These are phyloP conservation scores for Eupelmus urozonus DNA, from an alignment of 2,888 invertebrate species.

Conservation along the genomic window DNA sequence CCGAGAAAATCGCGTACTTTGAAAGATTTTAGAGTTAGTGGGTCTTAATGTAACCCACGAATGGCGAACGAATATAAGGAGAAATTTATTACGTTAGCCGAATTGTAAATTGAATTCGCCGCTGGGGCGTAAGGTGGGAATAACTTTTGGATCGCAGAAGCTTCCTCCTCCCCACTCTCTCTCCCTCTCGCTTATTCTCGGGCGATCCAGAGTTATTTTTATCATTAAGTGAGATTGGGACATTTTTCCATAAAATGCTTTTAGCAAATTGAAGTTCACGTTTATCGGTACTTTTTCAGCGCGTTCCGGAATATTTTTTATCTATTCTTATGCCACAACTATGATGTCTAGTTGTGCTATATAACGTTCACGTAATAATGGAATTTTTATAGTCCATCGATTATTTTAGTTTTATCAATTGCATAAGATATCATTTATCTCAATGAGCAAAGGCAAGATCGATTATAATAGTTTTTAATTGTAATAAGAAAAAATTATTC, in stretches of 20 bases:
- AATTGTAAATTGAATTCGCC: not conserved
- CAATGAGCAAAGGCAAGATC: too few species aligned
- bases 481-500: too few species aligned
- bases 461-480: too few species aligned
- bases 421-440: slow-evolving; percentile 3
- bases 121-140: not conserved
- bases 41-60: not conserved
- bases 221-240: not conserved
- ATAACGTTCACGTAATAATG: slow-evolving; percentile 2
- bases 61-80: not conserved
- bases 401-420: slow-evolving; percentile 10
- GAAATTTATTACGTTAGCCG: not conserved
- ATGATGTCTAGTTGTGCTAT: not conserved
- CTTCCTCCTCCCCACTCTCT: too few species aligned
- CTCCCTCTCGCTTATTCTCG: not conserved
- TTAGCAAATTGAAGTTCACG: not conserved
- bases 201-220: not conserved
- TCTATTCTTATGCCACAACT: not conserved
- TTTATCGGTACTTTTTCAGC: not conserved
- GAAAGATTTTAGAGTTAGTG: slow-evolving; percentile 30
- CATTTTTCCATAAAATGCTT: not conserved
- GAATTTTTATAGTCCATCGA: slow-evolving; percentile 8
- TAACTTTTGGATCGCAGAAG: not conserved
- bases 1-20: slow-evolving; percentile 13
- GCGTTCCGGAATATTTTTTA: not conserved